Conservation (phyloP, 1,140 invertebrate species). For the Maniola jurtina region DNA sequence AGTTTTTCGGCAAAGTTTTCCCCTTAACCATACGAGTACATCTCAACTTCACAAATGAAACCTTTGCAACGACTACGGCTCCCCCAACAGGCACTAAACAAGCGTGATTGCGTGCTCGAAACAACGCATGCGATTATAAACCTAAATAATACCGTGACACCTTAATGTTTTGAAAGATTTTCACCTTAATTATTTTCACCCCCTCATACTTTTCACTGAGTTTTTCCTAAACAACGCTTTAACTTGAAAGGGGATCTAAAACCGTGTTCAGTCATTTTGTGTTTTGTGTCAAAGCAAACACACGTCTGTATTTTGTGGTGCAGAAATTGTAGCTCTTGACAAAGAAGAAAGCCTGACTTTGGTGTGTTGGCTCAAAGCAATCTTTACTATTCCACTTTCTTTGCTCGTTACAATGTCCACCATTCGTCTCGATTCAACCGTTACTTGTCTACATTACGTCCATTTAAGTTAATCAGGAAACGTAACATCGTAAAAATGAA, state of each 20-base stretch:
- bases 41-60: constrained; percentile 16
- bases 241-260: background rate
- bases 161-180: constrained; percentile 22
- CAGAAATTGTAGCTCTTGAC: background rate
- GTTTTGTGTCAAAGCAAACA: too few species aligned
- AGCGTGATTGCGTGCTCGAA: constrained; percentile 22
- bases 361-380: too few species aligned
- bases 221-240: background rate
- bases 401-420: background rate
- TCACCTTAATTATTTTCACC: constrained; percentile 27
- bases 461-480: constrained; percentile 1
- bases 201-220: constrained; percentile 3
- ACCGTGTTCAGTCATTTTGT: background rate
- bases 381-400: too few species aligned
- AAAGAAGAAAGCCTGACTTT: too few species aligned
- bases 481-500: background rate
- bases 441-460: background rate
- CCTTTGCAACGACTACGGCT: constrained; percentile 6
- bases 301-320: too few species aligned
- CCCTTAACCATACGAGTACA: constrained; percentile 15
- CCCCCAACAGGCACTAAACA: background rate
- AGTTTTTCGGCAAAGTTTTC: background rate
- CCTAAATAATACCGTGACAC: constrained; percentile 20
- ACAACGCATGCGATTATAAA: constrained; percentile 12
- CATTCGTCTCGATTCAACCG: background rate